phyloP scores from a whole-genome alignment of 2,797 vertebrate genomes.

The Girardinus metallicus region DNA sequence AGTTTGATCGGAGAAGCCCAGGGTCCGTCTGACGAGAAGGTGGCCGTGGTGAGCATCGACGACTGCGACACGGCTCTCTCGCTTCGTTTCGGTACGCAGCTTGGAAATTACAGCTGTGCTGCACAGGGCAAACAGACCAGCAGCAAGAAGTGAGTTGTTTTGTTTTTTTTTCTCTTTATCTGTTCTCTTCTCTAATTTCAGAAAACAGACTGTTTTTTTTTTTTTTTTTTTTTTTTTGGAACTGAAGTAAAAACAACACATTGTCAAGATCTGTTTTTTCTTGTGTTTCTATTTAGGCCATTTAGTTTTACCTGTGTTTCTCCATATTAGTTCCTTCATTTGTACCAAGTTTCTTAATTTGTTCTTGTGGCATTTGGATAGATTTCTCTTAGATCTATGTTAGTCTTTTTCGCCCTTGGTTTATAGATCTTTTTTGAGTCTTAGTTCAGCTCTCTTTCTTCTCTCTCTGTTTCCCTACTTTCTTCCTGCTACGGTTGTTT shows the following conservation, averaged over 20 bases:
- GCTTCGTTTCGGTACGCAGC: slow-evolving; percentile 89
- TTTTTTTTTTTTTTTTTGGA: too few species aligned
- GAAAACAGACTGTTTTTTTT: neutral
- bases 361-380: neutral
- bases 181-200: neutral
- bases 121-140: slow-evolving; percentile 95
- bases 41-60: slow-evolving; percentile 93
- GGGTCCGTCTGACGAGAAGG: slow-evolving; percentile 97
- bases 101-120: slow-evolving; percentile 96
- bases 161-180: slow-evolving; percentile 5
- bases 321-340: neutral
- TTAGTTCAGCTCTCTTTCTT: neutral
- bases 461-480: neutral
- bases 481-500: neutral
- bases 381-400: neutral
- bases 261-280: too few species aligned
- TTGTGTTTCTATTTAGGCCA: too few species aligned
- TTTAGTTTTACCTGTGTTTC: too few species aligned
- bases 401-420: neutral
- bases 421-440: neutral
- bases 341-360: neutral
- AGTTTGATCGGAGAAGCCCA: slow-evolving; percentile 89
- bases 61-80: slow-evolving; percentile 93
- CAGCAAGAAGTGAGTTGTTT: slow-evolving; percentile 97
- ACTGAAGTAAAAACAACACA: neutral